Conservation (phyloP, 2,113 vertebrate species). For the Ornithorhynchus anatinus region DNA sequence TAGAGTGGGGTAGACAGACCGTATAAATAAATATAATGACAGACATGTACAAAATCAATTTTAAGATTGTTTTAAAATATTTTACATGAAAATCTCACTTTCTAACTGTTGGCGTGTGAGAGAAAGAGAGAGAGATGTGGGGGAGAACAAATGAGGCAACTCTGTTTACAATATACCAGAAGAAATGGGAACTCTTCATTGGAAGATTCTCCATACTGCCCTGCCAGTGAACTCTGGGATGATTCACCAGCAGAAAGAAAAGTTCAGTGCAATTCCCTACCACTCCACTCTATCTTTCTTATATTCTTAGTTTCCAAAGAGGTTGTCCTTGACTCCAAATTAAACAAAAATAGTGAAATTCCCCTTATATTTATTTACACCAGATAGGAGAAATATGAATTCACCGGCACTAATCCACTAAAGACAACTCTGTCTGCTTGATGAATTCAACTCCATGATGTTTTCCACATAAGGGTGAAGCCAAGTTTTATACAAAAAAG, state of each 20-base stretch:
- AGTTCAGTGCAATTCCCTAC: slow-evolving; percentile 1
- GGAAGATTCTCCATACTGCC: neutral
- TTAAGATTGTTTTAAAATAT: slow-evolving; percentile 23
- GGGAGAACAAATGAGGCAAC: slow-evolving; percentile 42
- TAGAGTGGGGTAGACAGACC: too few species aligned
- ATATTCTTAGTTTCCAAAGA: slow-evolving; percentile 10
- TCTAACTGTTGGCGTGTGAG: slow-evolving; percentile 35
- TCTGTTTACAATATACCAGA: neutral
- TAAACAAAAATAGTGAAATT: slow-evolving; percentile 5
- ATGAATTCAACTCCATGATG: slow-evolving; percentile 12
- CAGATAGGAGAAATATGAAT: slow-evolving; percentile 26
- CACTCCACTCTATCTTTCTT: neutral
- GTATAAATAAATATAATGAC: too few species aligned
- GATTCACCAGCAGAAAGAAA: slow-evolving; percentile 16
- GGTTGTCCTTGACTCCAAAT: slow-evolving; percentile 16
- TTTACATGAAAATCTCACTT: slow-evolving; percentile 38
- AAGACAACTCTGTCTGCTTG: slow-evolving; percentile 32
- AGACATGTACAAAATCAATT: too few species aligned
- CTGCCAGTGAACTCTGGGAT: neutral
- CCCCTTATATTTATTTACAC: slow-evolving; percentile 40
- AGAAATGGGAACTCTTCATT: neutral
- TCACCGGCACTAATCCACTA: slow-evolving; percentile 29
- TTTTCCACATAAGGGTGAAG: neutral
- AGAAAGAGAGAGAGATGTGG: neutral
- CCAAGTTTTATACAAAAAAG: neutral